These are phyloP conservation scores for Phengaris alcon DNA, from an alignment of 2,888 invertebrate species.

Conservation along the genomic window DNA sequence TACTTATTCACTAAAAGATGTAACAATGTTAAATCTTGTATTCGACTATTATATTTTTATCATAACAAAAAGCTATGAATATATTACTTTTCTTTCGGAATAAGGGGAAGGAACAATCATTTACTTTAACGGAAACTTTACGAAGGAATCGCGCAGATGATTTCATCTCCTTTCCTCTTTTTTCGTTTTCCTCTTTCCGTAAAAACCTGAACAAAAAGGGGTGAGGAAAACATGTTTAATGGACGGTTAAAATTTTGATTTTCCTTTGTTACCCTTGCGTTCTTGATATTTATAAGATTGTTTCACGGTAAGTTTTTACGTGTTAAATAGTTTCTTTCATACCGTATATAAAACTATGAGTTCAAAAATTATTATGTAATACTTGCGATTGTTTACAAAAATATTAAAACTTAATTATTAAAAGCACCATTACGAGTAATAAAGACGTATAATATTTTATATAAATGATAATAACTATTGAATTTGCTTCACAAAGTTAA, in stretches of 20 bases:
- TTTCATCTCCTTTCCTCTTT: neutral
- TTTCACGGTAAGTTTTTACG: no score
- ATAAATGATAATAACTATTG: neutral
- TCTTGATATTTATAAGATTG: no score
- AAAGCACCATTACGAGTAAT: no score
- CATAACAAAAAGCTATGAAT: slow-evolving; percentile 24
- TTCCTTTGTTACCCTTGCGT: neutral
- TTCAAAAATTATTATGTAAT: no score
- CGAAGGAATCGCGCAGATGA: slow-evolving; percentile 6
- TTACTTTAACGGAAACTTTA: slow-evolving; percentile 14
- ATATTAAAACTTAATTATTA: no score
- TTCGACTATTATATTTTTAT: slow-evolving; percentile 20
- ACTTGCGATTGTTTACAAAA: no score
- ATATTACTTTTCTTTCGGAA: slow-evolving; percentile 23
- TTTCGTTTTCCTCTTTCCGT: neutral
- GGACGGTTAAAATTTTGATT: neutral
- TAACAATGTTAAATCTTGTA: neutral
- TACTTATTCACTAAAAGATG: slow-evolving; percentile 2
- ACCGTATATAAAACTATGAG: no score
- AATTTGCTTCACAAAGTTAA: neutral
- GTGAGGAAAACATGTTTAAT: neutral
- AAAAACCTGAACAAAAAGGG: neutral
- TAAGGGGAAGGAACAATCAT: slow-evolving; percentile 19
- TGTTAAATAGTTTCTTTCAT: no score
- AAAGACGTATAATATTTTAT: neutral